Base-by-base conservation (phyloP, 2,888 invertebrate genomes). In the Philereme vetulata region DNA sequence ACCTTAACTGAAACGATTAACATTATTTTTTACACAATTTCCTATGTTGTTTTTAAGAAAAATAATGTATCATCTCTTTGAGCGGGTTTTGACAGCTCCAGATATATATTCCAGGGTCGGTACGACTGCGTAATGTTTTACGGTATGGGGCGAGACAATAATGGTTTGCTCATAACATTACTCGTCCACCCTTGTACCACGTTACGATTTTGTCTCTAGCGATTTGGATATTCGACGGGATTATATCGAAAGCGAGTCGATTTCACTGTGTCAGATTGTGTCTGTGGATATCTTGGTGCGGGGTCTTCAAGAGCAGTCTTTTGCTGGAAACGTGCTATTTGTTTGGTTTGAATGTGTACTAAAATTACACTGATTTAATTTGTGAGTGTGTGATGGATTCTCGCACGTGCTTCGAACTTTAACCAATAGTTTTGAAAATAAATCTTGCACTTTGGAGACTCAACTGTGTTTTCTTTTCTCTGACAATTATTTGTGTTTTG, bases 81-180 rank as follows among this genome's bases (percentile, higher is more conserved):
- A 73, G 72, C 53, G 65, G 84, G 84, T 85, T 82, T 80, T 81
- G 75, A 76, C 90, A 86, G 81, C 91, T 90, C 89, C 68, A 71
- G 77, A 78, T 82, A 74, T 78, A 82, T 86, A 76, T 76, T 70
- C 75, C 78, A 76, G 81, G 82, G 82, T 81, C 84, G 85, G 82
- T 78, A 83, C 85, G 82, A 85, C 89, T 91, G 84, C 88, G 90
- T 91, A 90, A 91, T 91, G 90, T 88, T 92, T 91, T 92, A 92
- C 91, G 91, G 91, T 90, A 92, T 92, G 88, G 90, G 88, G 87
- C 88, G 90, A 91, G 91, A 92, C 92, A 92, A 92, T 92, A 92
- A 92, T 92, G 92, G 91, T 84, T 89, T 87, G 91, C 92, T 92
- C 92, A 92, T 92, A 92, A 92, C 92, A 92, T 92, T 88, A 92